Evolutionary conservation across 2,888 invertebrate genomes (phyloP).

Genomic region (Xestia xanthographa): DNA sequence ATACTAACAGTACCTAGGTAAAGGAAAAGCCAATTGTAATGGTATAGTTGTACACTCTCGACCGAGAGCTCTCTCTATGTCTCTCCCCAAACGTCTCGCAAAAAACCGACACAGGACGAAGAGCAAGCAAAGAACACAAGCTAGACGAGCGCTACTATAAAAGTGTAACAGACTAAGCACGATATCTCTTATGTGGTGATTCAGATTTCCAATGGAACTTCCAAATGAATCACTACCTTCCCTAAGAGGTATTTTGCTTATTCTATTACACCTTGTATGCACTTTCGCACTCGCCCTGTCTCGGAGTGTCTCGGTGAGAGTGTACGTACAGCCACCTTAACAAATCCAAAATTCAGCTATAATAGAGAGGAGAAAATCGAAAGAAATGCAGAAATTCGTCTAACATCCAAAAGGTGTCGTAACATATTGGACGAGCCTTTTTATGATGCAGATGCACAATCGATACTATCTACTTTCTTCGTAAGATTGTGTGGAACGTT

Average conservation of each 20-base stretch:
- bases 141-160: neutral
- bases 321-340: neutral
- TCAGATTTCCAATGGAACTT: too few species aligned
- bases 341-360: neutral
- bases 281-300: neutral
- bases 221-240: too few species aligned
- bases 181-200: too few species aligned
- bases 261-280: too few species aligned
- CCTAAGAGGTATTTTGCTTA: too few species aligned
- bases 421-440: constrained; percentile 18
- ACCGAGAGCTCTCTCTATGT: neutral
- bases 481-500: constrained; percentile 1
- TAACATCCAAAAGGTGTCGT: constrained; percentile 10
- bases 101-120: neutral
- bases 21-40: neutral
- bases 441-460: constrained; percentile 29
- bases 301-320: neutral
- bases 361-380: neutral
- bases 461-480: constrained; percentile 42
- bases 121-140: neutral
- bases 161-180: too few species aligned
- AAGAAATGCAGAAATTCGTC: neutral
- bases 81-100: neutral
- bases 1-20: too few species aligned
- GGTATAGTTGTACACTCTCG: neutral